phyloP scores from a whole-genome alignment of 2,113 vertebrate species.

The Actenoides hombroni region DNA sequence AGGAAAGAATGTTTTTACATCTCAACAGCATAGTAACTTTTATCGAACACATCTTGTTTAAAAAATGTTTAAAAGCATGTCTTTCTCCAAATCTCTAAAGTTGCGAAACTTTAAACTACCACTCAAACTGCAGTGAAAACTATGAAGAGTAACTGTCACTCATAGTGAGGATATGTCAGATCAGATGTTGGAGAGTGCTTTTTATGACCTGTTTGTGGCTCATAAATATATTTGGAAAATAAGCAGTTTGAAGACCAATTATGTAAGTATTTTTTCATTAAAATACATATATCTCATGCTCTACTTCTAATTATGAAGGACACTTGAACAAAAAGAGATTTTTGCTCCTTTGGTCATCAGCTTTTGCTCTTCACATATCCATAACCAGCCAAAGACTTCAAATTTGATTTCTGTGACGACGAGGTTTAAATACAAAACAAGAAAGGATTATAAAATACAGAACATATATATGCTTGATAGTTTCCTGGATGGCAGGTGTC shows the following conservation, averaged over 20 bases:
- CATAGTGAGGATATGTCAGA: neutral
- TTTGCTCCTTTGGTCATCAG: neutral
- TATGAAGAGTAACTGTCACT: neutral
- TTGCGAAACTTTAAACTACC: neutral
- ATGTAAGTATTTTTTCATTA: neutral
- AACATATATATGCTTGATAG: neutral
- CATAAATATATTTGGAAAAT: neutral
- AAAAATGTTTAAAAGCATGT: neutral
- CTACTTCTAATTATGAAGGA: neutral
- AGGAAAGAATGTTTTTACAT: neutral
- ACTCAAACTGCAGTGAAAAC: neutral
- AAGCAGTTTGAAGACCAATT: neutral
- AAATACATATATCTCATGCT: neutral
- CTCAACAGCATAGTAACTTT: neutral
- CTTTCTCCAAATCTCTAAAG: neutral
- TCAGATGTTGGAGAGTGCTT: neutral
- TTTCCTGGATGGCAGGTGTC: neutral
- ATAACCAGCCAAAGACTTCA: neutral
- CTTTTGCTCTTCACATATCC: neutral
- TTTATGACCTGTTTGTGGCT: neutral
- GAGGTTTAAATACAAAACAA: neutral
- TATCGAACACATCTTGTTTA: neutral
- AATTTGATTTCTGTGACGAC: neutral
- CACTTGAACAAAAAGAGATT: neutral
- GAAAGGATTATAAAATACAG: neutral